A percentile compares a stretch with the other conserved stretches of the same genome.
These are phyloP conservation scores for Enhydra lutris DNA, from an alignment of 2,113 vertebrate genomes.

Conservation along the genomic window DNA sequence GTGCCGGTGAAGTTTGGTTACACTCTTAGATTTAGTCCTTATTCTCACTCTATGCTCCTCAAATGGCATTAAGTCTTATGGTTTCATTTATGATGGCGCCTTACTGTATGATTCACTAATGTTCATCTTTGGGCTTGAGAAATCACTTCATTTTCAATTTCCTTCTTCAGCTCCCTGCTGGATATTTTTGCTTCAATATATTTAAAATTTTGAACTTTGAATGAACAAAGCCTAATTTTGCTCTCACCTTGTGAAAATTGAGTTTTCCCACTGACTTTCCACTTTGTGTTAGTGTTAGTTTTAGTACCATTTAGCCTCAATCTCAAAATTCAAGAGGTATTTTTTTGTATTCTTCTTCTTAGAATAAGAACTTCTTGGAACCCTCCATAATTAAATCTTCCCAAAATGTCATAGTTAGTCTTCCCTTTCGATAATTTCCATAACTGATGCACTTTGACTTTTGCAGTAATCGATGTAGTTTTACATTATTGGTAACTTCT, in stretches of 20 bases:
- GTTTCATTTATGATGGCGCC: not conserved
- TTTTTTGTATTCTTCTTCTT: not conserved
- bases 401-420: not conserved
- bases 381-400: not conserved
- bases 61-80: not conserved
- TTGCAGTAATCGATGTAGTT: not conserved
- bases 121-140: not conserved
- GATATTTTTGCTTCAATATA: not conserved
- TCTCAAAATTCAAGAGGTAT: not conserved
- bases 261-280: not conserved
- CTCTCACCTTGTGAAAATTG: not conserved
- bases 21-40: not conserved
- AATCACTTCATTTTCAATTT: not conserved
- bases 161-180: not conserved
- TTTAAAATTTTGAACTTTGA: not conserved
- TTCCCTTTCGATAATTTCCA: not conserved
- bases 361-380: not conserved
- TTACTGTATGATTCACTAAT: not conserved
- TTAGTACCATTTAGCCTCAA: not conserved
- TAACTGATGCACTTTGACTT: not conserved
- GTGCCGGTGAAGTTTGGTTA: not conserved
- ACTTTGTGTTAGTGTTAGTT: not conserved
- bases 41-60: not conserved
- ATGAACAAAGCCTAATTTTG: not conserved
- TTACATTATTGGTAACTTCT: not conserved